Evolutionary conservation across 2,888 invertebrate species (phyloP).

Genomic region (Agrilus mali): DNA sequence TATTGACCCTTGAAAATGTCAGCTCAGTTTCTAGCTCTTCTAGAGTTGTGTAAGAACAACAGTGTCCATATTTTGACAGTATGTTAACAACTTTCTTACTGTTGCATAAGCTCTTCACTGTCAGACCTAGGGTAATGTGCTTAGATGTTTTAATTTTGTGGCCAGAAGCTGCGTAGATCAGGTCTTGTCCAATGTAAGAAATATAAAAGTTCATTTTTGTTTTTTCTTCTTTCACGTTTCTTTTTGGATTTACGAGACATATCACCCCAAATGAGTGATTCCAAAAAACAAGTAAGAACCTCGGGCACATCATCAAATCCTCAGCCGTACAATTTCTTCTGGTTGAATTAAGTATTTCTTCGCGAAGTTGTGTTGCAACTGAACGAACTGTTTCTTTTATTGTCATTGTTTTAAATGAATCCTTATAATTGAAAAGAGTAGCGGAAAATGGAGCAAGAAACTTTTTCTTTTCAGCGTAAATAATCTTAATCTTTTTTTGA

Average conservation of each 20-base stretch:
- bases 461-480: conserved; percentile 17
- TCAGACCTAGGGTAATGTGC: conserved; percentile 14
- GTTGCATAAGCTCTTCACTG: conserved; percentile 17
- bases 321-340: conserved; percentile 17
- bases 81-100: conserved; percentile 16
- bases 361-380: conserved; percentile 17
- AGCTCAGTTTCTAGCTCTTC: conserved; percentile 23
- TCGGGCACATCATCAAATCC: conserved; percentile 16
- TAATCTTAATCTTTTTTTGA: conserved; percentile 17
- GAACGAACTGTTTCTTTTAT: conserved; percentile 17
- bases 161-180: conserved; percentile 15
- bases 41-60: conserved; percentile 16
- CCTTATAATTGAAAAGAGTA: conserved; percentile 14
- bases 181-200: conserved; percentile 17
- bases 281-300: conserved; percentile 12
- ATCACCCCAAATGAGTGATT: conserved; percentile 15
- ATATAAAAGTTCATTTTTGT: conserved; percentile 8
- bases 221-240: conserved; percentile 10
- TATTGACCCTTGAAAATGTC: conserved; percentile 14
- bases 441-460: conserved; percentile 19
- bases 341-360: conserved; percentile 16
- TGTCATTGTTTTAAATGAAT: conserved; percentile 18
- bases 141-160: conserved; percentile 16
- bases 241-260: conserved; percentile 12
- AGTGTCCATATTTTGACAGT: conserved; percentile 20